phyloP scores from a whole-genome alignment of 2,797 vertebrate genomes.

The Smutsia gigantea region DNA sequence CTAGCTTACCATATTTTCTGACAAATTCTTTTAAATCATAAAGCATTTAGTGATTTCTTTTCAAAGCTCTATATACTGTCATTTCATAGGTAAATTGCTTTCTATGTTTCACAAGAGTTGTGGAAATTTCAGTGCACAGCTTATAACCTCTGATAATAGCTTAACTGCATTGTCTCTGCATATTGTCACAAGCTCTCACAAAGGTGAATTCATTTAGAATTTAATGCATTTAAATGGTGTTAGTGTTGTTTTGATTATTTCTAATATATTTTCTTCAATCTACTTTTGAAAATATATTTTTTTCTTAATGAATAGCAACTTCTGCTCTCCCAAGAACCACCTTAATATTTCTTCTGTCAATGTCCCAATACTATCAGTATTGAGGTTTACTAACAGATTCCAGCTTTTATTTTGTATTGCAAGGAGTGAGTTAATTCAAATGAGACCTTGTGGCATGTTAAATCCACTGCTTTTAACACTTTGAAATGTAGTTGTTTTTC shows the following conservation, averaged over 20 bases:
- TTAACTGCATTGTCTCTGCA: conserved; percentile 16
- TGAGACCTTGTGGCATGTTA: background rate
- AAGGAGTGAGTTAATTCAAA: background rate
- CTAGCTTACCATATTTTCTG: background rate
- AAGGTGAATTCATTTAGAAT: conserved; percentile 48
- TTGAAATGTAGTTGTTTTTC: background rate
- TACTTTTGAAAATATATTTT: conserved; percentile 66
- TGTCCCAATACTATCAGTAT: conserved; percentile 4
- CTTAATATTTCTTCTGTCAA: conserved; percentile 34
- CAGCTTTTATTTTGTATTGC: background rate
- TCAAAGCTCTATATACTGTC: background rate
- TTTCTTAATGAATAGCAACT: conserved; percentile 38
- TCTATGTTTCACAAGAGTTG: background rate
- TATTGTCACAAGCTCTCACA: conserved; percentile 29
- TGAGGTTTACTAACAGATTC: conserved; percentile 31
- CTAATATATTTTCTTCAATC: conserved; percentile 24
- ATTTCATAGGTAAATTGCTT: conserved; percentile 12
- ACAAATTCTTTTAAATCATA: background rate
- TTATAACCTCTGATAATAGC: conserved; percentile 45
- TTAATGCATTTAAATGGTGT: conserved; percentile 56
- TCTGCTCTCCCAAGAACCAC: conserved; percentile 31
- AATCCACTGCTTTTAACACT: conserved; percentile 12
- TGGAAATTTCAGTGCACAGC: background rate
- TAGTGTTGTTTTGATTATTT: conserved; percentile 61
- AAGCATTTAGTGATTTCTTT: background rate